Evolutionary conservation across 2,113 vertebrate genomes (phyloP), one percentile per base, ranked within the genome.

Genomic region (Willisornis vidua): DNA sequence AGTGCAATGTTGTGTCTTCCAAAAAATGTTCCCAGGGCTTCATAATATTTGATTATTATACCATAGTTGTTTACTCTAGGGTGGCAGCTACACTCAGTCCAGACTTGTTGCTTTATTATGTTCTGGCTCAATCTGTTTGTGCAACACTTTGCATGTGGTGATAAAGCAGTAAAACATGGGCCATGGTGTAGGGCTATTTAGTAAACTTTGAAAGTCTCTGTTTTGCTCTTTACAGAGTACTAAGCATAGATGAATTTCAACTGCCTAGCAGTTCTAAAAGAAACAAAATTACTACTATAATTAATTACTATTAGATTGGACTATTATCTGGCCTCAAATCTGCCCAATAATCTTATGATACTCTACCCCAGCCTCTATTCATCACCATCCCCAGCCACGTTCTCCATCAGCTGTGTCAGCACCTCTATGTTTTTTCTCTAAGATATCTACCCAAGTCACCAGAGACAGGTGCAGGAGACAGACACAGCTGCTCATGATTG

Each of bases 21-120:
- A 92, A 93, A 97, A 95, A 52, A 63, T 63, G 77, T 96, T 97
- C 94, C 94, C 94, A 92, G 61, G 93, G 80, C 88, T 94, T 97
- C 93, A 94, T 80, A 96, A 96, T 92, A 95, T 95, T 93, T 95
- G 81, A 72, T 87, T 35, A 91, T 95, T 89, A 85, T 52, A 72
- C 33, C 46, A 85, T 41, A 14, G 35, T 63, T 95, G 92, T 96
- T 97, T 97, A 82, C 77, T 73, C 80, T 59, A 76, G 65, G 80
- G 82, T 93, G 84, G 94, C 57, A 95, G 89, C 48, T 85, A 87
- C 15, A 22, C 78, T 91, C 33, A 55, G 89, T 72, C 71, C 75
- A 94, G 88, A 78, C 76, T 95, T 72, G 83, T 89, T 85, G 54
- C 70, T 93, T 87, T 92, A 89, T 95, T 95, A 67, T 55, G 55